A percentile compares a stretch with the other conserved stretches of the same genome.
Evolutionary conservation across 2,888 invertebrate genomes (phyloP).

Genomic region (Leucoptera coffeella): DNA sequence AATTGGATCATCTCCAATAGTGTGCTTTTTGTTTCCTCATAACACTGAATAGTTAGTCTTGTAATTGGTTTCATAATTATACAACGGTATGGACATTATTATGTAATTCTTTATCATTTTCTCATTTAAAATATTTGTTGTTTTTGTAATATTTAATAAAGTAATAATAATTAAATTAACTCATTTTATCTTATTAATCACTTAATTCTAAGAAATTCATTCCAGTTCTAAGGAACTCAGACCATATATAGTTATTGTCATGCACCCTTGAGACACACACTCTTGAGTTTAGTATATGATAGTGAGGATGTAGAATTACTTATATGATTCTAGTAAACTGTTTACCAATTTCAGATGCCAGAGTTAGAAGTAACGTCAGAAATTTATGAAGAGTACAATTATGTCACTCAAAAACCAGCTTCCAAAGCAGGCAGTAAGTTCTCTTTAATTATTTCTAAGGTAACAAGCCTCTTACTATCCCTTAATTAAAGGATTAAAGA

Average conservation of each 20-base stretch:
- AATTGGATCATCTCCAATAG: slow-evolving; percentile 41
- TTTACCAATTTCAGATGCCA: slow-evolving; percentile 30
- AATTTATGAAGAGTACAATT: slow-evolving; percentile 65
- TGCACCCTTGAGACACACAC: neutral
- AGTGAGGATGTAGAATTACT: slow-evolving; percentile 1
- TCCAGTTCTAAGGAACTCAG: neutral
- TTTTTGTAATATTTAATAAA: neutral
- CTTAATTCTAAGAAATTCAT: neutral
- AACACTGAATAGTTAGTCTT: slow-evolving; percentile 8
- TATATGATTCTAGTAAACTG: slow-evolving; percentile 2
- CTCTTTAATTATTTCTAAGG: neutral
- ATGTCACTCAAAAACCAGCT: slow-evolving; percentile 38
- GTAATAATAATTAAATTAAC: too few relatives aligned
- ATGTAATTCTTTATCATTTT: neutral
- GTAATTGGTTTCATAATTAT: neutral
- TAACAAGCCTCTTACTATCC: neutral
- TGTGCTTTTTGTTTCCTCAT: slow-evolving; percentile 25
- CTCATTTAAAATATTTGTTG: neutral
- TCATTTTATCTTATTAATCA: neutral
- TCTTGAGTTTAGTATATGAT: neutral
- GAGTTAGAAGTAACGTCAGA: slow-evolving; percentile 65
- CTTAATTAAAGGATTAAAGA: neutral
- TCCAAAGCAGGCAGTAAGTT: slow-evolving; percentile 42
- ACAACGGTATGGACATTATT: neutral
- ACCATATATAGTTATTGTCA: neutral